Percentiles rank a stretch among this genome's conserved stretches.
Evolutionary conservation across 2,113 vertebrate genomes (phyloP).

Genomic region (Nibea albiflora): DNA sequence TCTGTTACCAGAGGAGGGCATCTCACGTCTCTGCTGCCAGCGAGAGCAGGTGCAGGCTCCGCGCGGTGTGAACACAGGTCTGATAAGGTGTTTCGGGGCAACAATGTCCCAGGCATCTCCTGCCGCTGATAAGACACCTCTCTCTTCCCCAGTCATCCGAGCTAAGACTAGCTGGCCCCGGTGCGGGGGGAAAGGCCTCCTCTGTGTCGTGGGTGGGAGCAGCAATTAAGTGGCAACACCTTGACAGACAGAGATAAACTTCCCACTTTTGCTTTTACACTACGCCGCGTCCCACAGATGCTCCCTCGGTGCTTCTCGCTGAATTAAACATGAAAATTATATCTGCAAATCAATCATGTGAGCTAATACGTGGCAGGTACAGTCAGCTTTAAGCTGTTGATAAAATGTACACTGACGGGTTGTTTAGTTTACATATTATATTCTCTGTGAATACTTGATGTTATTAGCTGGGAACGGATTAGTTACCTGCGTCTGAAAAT

Average conservation of each 20-base stretch:
- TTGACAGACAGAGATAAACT: conserved; percentile 67
- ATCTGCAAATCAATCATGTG: neutral
- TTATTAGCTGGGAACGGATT: conserved; percentile 18
- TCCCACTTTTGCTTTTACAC: neutral
- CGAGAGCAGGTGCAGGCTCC: conserved; percentile 36
- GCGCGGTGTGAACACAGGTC: conserved; percentile 37
- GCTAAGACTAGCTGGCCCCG: conserved; percentile 18
- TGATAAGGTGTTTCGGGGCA: conserved; percentile 53
- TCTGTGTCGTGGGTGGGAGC: conserved; percentile 35
- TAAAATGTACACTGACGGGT: conserved; percentile 5
- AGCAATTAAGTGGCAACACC: conserved; percentile 63
- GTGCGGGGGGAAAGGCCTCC: conserved; percentile 11
- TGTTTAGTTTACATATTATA: conserved; percentile 1
- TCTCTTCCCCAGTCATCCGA: conserved; percentile 26
- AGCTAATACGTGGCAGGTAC: conserved; percentile 1
- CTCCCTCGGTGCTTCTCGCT: neutral
- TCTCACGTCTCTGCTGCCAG: conserved; percentile 34
- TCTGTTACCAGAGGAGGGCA: conserved; percentile 32
- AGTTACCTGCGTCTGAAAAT: conserved; percentile 31
- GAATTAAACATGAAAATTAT: conserved; percentile 11
- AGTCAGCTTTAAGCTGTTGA: neutral
- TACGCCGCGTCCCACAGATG: neutral
- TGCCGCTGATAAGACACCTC: conserved; percentile 60
- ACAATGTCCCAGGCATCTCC: conserved; percentile 40
- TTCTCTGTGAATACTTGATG: conserved; percentile 8